Conservation (phyloP, 2,888 invertebrate genomes). For the Monoplex corrugatus region DNA sequence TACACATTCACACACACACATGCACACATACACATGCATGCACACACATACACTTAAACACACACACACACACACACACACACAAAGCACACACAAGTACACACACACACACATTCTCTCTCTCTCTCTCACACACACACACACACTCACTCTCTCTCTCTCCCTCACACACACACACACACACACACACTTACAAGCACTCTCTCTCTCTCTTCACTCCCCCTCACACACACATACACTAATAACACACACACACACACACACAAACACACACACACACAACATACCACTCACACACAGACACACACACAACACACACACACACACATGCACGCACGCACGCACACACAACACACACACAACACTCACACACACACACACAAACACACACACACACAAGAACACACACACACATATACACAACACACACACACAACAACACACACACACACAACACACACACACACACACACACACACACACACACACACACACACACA, state of each 20-base stretch:
- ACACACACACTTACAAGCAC: not conserved
- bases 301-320: slow-evolving; percentile 1
- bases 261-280: slow-evolving; percentile 35
- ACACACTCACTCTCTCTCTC: not conserved
- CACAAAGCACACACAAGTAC: slow-evolving; percentile 25
- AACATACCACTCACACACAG: slow-evolving; percentile 25
- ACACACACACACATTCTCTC: not conserved
- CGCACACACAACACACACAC: not conserved
- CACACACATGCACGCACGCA: not conserved
- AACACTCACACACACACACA: not conserved
- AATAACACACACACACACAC: slow-evolving; percentile 12
- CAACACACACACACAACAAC: no score
- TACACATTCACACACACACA: slow-evolving; percentile 32
- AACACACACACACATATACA: no score
- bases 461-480: not conserved
- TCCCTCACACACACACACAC: not conserved
- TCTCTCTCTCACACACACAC: not conserved
- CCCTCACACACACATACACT: slow-evolving; percentile 28
- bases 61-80: slow-evolving; percentile 35
- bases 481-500: not conserved
- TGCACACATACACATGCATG: slow-evolving; percentile 19
- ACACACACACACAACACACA: no score
- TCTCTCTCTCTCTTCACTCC: not conserved
- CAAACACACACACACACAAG: not conserved
- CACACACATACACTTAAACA: not conserved